These are phyloP conservation scores for Agriotes lineatus DNA, from an alignment of 2,888 invertebrate species.

Conservation along the genomic window DNA sequence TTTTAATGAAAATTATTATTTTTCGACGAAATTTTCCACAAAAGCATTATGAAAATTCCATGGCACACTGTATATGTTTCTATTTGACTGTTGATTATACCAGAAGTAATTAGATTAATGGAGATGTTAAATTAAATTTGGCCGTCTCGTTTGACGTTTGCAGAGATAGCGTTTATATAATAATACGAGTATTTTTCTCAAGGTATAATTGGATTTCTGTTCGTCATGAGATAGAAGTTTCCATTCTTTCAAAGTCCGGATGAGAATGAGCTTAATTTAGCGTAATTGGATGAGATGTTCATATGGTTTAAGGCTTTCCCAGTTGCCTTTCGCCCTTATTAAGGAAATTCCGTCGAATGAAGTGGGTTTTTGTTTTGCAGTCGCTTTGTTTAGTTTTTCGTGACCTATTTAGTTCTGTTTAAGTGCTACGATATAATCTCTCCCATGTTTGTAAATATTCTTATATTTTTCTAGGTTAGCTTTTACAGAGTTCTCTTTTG, in stretches of 20 bases:
- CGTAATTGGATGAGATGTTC: constrained; percentile 38
- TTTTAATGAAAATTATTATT: no score
- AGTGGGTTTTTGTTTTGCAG: constrained; percentile 14
- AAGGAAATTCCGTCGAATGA: constrained; percentile 17
- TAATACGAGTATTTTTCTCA: constrained; percentile 4
- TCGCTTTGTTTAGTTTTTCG: constrained; percentile 3
- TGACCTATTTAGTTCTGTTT: constrained; percentile 26
- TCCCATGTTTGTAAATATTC: constrained; percentile 17
- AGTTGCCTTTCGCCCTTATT: constrained; percentile 19
- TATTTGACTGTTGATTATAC: no score
- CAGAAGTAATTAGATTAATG: not conserved
- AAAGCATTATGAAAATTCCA: no score
- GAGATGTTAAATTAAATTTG: no score
- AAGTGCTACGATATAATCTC: constrained; percentile 26
- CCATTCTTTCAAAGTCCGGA: constrained; percentile 30
- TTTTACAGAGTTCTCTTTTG: constrained; percentile 2
- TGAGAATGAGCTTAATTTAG: constrained; percentile 37
- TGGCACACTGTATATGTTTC: no score
- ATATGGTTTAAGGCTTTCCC: constrained; percentile 31
- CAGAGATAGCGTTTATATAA: constrained; percentile 1
- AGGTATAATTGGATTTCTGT: constrained; percentile 27
- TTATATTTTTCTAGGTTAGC: constrained; percentile 4
- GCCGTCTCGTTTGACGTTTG: not conserved
- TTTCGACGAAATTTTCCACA: no score
- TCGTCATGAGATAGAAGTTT: constrained; percentile 9